Percentiles rank a stretch among this genome's conserved stretches.
Conservation (phyloP, 2,113 vertebrate species). For the Hystrix cristata region DNA sequence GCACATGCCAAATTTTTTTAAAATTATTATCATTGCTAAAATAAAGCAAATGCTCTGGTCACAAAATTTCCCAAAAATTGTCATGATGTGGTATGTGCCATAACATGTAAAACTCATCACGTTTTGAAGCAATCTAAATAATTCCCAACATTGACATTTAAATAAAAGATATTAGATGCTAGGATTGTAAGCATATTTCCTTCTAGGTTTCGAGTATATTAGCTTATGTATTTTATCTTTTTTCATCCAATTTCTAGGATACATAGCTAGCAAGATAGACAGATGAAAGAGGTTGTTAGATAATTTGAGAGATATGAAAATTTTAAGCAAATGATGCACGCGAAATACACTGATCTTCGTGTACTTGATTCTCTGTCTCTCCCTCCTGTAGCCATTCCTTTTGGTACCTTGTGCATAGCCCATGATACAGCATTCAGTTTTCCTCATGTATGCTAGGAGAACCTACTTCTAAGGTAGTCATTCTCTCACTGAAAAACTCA, state of each 20-base stretch:
- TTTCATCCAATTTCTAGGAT: background rate
- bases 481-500: background rate
- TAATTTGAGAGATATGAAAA: background rate
- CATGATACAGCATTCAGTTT: accelerated
- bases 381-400: background rate
- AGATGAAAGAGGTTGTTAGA: background rate
- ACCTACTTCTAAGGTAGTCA: background rate
- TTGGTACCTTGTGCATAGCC: background rate
- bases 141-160: background rate
- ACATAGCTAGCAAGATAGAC: background rate
- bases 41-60: background rate
- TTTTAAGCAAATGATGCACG: background rate
- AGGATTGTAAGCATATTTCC: background rate
- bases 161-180: background rate
- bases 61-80: background rate
- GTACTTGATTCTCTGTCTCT: background rate
- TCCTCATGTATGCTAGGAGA: background rate
- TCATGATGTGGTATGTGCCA: background rate
- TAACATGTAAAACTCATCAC: background rate
- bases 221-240: background rate
- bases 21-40: background rate
- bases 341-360: background rate
- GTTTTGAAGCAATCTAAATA: background rate
- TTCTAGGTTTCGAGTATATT: background rate
- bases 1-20: background rate